phyloP scores from a whole-genome alignment of 2,888 invertebrate genomes.

The Ectemnius cavifrons region DNA sequence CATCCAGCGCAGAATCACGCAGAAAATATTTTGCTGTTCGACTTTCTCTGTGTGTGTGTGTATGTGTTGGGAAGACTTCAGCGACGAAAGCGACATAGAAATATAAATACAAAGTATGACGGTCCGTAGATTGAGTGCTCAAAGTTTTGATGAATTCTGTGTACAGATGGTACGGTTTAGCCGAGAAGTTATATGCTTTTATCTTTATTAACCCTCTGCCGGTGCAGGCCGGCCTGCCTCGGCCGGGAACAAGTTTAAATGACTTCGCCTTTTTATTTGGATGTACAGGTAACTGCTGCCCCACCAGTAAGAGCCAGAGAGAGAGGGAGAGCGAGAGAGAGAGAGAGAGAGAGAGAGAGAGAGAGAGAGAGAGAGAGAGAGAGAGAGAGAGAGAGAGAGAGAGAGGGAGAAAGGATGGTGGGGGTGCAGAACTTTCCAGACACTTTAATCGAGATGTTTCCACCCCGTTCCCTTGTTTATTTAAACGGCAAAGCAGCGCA shows the following conservation, averaged over 20 bases:
- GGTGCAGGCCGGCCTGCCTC: not conserved
- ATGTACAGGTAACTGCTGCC: conserved; percentile 6
- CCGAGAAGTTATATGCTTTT: conserved; percentile 18
- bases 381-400: conserved; percentile 6
- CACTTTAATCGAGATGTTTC: no score
- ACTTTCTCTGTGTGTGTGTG: no score
- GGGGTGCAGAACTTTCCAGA: no score
- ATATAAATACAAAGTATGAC: conserved; percentile 33
- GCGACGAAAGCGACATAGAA: not conserved
- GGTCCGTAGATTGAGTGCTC: conserved; percentile 34
- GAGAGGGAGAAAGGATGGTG: not conserved
- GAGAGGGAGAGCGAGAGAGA: not conserved
- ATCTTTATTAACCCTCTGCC: conserved; percentile 15
- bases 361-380: not conserved
- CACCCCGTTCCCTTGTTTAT: no score
- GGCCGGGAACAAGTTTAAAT: conserved; percentile 15
- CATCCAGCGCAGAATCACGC: no score
- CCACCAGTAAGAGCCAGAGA: not conserved
- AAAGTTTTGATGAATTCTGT: conserved; percentile 38
- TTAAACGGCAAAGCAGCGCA: no score
- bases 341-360: not conserved
- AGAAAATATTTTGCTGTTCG: no score
- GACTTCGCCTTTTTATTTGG: conserved; percentile 3
- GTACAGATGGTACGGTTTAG: conserved; percentile 28
- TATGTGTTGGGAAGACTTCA: no score